Conservation (phyloP, 1,140 invertebrate species). For the Meloidogyne hapla region DNA sequence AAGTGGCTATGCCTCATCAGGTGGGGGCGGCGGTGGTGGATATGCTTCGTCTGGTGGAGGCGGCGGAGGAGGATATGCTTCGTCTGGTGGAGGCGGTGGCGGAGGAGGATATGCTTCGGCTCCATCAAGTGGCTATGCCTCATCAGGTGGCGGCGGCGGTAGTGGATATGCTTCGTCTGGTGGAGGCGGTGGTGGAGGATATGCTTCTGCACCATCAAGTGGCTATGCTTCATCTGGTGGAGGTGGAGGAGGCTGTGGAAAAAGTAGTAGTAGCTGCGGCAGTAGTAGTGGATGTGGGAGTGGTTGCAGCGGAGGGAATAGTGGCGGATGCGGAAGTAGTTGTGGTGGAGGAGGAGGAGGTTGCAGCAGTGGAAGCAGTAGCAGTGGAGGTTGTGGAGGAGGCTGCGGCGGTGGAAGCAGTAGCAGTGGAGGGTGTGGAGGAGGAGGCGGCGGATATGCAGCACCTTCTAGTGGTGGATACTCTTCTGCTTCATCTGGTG, state of each 20-base stretch:
- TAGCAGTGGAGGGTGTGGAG: neutral
- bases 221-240: neutral
- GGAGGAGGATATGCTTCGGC: conserved; percentile 5
- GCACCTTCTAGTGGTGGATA: neutral
- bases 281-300: neutral
- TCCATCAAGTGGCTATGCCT: too few species aligned
- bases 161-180: neutral
- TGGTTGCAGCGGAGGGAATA: neutral
- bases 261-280: neutral
- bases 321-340: neutral
- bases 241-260: conserved; percentile 3
- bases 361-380: neutral
- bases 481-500: neutral
- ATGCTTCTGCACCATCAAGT: neutral
- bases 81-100: too few species aligned
- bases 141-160: neutral
- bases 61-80: neutral
- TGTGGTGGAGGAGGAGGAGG: too few species aligned
- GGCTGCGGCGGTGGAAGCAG: neutral
- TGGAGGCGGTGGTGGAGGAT: neutral
- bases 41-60: too few species aligned
- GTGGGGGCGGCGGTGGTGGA: neutral
- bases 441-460: neutral
- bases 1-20: neutral
- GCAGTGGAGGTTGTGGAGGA: neutral